Evolutionary conservation across 1,140 invertebrate species (phyloP), one percentile per base, ranked within the genome.

Genomic region (Ips nitidus): DNA sequence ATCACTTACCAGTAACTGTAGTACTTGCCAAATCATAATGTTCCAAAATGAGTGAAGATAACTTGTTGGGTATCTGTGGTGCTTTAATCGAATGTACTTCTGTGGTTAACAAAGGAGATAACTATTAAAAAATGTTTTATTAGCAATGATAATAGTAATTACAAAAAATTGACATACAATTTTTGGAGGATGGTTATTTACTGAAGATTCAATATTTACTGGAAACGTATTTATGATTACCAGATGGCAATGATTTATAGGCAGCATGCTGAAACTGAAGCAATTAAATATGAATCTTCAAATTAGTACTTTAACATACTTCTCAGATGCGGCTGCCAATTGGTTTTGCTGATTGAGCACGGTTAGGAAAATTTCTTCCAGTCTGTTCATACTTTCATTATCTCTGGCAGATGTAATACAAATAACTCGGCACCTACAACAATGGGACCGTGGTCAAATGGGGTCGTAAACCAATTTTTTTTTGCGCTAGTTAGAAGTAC

Each of bases 21-120:
- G 97, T 98, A 61, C 92, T 95, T 1, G 94, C 91, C n/a, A 99
- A 82, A 78, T 93, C 88, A 76, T 97, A 98, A 81, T 98, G 96
- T 4, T 88, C 86, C 66, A 93, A 80, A 64, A 93, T 91, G 1
- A 94, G 79, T 59, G 91, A 85, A 0, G 90, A 89, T 5, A 94
- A 80, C 75, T 93, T 89, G 65, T 83, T 85, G 0, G 89, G 81
- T 47, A 85, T 81, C n/a, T 82, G 78, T 4, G 85, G 82, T 2
- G 91, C 89, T 79, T 87, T 88, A 8, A 90, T 86, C 2, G 86
- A 86, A 73, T 90, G 86, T 3, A 92, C 86, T 83, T 92, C 90
- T 41, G 86, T 86, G 6, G 84, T 86, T 53, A 92, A 75, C 37
- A 86, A 78, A 1, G 88, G 78, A 1, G 90, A 91, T 53, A 91